Percentiles rank a stretch among this genome's conserved stretches.
These are phyloP conservation scores for Phenganax subtilis DNA, from an alignment of 92 coral and sea anemone species.

Conservation along the genomic window DNA sequence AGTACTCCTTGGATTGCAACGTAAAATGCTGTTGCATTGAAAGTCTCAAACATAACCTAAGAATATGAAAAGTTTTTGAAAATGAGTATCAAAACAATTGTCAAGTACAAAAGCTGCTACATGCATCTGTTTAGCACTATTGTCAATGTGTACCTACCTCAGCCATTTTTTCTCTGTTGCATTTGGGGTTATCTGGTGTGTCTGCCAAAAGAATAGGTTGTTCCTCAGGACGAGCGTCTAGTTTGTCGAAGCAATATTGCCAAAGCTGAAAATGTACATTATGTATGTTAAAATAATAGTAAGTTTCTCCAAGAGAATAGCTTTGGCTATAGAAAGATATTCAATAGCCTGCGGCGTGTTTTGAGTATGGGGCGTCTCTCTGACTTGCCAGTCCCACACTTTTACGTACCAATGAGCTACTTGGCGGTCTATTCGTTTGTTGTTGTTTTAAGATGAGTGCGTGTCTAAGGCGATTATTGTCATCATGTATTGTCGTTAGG, in stretches of 20 bases:
- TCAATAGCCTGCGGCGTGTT: neutral
- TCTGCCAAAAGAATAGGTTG: conserved; percentile 91
- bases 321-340: neutral
- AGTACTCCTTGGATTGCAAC: conserved; percentile 84
- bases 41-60: conserved; percentile 90
- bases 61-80: neutral
- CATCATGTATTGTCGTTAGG: too few species aligned
- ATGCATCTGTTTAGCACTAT: neutral
- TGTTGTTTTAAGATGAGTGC: too few species aligned
- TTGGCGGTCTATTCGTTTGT: too few species aligned
- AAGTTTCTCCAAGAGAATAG: neutral
- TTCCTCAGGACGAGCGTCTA: conserved; percentile 82
- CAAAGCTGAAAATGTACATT: conserved; percentile 59
- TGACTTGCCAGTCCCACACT: too few species aligned
- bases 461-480: too few species aligned
- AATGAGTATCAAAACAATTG: neutral
- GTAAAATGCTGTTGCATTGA: conserved; percentile 84
- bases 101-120: neutral
- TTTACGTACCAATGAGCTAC: too few species aligned
- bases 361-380: too few species aligned
- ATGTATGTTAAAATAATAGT: neutral
- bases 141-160: conserved; percentile 55
- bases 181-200: conserved; percentile 81
- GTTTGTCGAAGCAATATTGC: conserved; percentile 88
- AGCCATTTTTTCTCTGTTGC: conserved; percentile 91